Percentiles rank a stretch among this genome's conserved stretches.
Evolutionary conservation across 2,113 vertebrate species (phyloP).

Genomic region (Hystrix brachyura): DNA sequence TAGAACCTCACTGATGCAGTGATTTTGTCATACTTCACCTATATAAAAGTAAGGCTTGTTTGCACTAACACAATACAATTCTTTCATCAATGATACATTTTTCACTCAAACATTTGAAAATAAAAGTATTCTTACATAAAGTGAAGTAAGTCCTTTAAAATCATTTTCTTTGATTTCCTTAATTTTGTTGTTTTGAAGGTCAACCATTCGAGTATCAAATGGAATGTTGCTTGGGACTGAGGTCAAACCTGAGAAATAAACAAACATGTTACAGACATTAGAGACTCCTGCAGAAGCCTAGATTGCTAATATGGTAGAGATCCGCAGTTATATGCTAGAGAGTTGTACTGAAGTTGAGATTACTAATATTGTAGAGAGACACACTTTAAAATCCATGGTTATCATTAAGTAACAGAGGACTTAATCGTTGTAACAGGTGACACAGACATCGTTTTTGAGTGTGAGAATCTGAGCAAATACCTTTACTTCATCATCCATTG

Average conservation of each 20-base stretch:
- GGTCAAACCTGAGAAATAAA: conserved; percentile 91
- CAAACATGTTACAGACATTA: conserved; percentile 42
- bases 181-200: conserved; percentile 99
- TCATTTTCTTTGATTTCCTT: conserved; percentile 97
- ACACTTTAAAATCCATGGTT: neutral
- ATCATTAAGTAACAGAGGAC: conserved; percentile 19
- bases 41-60: conserved; percentile 48
- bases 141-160: conserved; percentile 93
- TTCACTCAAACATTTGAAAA: conserved; percentile 67
- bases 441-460: neutral
- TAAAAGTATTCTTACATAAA: conserved; percentile 91
- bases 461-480: neutral
- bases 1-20: neutral
- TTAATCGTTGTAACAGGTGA: neutral
- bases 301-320: neutral
- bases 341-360: neutral
- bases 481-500: neutral
- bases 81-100: conserved; percentile 50
- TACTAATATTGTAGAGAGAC: neutral
- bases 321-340: neutral
- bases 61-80: conserved; percentile 21
- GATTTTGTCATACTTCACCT: conserved; percentile 29
- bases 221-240: conserved; percentile 95
- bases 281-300: neutral
- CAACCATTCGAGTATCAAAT: conserved; percentile 94